phyloP scores from a whole-genome alignment of 2,113 vertebrate species.

The Nothoprocta pentlandii region DNA sequence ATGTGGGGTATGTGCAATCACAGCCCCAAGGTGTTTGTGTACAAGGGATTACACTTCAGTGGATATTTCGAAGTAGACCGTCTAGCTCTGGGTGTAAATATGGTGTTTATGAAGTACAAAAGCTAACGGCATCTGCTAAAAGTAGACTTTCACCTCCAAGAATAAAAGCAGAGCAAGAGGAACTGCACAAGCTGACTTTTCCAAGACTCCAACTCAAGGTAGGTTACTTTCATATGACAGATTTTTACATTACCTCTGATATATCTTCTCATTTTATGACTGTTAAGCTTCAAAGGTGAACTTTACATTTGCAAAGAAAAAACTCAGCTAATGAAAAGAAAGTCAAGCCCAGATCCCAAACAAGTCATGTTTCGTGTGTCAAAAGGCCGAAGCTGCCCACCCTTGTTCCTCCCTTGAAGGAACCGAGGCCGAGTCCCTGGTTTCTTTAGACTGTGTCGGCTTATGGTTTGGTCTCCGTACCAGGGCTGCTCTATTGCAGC shows the following conservation, averaged over 20 bases:
- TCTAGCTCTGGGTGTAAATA: not conserved
- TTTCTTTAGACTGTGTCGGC: not conserved
- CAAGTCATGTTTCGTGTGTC: not conserved
- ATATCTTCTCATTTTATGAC: not conserved
- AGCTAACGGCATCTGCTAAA: not conserved
- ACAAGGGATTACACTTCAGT: not conserved
- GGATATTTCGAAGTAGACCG: not conserved
- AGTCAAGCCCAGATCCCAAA: not conserved
- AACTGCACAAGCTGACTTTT: not conserved
- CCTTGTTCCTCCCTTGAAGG: not conserved
- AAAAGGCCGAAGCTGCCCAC: not conserved
- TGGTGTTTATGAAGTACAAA: not conserved
- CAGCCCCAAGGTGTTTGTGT: not conserved
- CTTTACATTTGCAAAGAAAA: not conserved
- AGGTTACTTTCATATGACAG: not conserved
- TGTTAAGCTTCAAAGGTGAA: not conserved
- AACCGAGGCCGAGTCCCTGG: not conserved
- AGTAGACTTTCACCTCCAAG: not conserved
- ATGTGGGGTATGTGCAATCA: not conserved
- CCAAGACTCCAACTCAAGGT: accelerated
- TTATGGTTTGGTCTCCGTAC: not conserved
- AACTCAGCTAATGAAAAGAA: not conserved
- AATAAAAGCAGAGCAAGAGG: not conserved
- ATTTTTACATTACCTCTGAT: not conserved
- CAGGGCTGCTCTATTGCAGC: not conserved